Percentiles rank a stretch among this genome's conserved stretches.
Evolutionary conservation across 2,113 vertebrate genomes (phyloP).

Genomic region (Isichthys henryi): DNA sequence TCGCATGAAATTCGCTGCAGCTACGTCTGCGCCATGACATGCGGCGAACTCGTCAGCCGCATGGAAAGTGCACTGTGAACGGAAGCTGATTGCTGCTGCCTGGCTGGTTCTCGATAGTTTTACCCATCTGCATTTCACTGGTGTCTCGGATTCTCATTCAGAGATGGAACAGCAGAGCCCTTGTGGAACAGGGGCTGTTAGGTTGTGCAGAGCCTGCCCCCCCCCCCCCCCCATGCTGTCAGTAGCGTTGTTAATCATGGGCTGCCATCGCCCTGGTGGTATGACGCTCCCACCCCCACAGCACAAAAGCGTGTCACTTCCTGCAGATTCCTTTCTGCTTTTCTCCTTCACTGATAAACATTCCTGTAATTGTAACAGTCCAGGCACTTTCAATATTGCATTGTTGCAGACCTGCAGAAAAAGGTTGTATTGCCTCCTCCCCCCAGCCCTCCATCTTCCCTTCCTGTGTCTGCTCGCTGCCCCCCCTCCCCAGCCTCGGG

Average conservation of each 20-base stretch:
- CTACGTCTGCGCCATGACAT: background rate
- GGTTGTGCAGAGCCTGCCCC: background rate
- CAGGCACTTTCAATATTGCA: background rate
- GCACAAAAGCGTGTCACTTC: background rate
- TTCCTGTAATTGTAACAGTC: background rate
- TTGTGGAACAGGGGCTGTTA: background rate
- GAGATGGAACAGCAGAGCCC: background rate
- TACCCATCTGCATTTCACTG: background rate
- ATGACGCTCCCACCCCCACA: background rate
- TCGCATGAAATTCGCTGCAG: background rate
- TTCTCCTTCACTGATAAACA: background rate
- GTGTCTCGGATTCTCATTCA: background rate
- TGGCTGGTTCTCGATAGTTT: background rate
- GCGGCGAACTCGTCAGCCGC: background rate
- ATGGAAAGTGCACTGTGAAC: background rate
- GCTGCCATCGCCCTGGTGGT: background rate
- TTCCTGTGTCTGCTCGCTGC: background rate
- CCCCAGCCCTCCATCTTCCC: background rate
- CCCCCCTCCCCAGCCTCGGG: background rate
- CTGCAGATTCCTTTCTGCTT: background rate
- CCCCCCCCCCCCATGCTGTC: background rate
- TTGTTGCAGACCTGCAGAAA: background rate
- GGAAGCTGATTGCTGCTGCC: background rate
- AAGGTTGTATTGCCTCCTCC: background rate
- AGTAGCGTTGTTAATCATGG: background rate